These are phyloP conservation scores for Diglossa brunneiventris DNA, from an alignment of 2,113 vertebrate genomes.

Conservation along the genomic window DNA sequence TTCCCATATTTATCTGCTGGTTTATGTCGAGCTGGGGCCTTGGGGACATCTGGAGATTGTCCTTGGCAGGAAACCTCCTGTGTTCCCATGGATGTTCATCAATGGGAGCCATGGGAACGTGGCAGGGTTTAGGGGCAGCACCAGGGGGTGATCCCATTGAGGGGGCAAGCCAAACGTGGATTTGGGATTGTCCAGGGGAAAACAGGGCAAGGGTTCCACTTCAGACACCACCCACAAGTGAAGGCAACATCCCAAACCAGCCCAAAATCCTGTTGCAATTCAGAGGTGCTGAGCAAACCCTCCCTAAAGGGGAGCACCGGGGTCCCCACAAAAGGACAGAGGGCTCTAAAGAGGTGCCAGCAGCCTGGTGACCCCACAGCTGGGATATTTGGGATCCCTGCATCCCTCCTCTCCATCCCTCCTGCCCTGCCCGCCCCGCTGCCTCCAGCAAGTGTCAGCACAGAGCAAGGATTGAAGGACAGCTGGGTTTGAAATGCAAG, in stretches of 20 bases:
- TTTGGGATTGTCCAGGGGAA: neutral
- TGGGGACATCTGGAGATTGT: constrained; percentile 49
- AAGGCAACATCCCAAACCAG: neutral
- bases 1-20: constrained; percentile 22
- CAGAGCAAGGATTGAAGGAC: constrained; percentile 51
- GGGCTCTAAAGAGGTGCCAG: neutral
- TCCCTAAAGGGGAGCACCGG: neutral
- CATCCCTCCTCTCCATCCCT: neutral
- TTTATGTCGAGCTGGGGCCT: neutral
- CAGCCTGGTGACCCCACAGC: neutral
- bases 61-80: neutral
- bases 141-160: neutral
- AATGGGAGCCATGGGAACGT: accelerated
- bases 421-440: neutral
- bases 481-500: accelerated
- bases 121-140: neutral
- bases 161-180: accelerated
- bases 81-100: neutral
- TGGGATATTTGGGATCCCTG: neutral
- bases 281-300: neutral
- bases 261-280: accelerated
- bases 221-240: neutral
- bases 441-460: constrained; percentile 67
- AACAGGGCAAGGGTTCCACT: neutral
- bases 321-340: neutral